These are phyloP conservation scores for Globodera ellingtonae DNA, from an alignment of 1,140 invertebrate species.

Conservation along the genomic window DNA sequence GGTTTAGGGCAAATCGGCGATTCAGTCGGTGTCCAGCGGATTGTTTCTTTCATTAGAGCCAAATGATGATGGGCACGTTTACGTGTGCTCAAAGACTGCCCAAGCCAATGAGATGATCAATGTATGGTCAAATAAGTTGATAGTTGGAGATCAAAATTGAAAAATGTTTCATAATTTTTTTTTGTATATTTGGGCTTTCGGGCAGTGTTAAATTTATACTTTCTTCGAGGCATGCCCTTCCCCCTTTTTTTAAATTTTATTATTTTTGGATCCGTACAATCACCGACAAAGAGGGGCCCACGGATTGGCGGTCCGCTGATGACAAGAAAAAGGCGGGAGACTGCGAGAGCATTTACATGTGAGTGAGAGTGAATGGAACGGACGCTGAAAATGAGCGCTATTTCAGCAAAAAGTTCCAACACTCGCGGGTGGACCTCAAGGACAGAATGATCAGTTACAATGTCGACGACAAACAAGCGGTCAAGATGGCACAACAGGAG, in stretches of 20 bases:
- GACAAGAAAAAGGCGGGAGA: conserved; percentile 47
- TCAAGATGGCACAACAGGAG: conserved; percentile 43
- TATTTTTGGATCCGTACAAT: conserved; percentile 49
- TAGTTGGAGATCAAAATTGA: too few species aligned
- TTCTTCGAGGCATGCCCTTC: too few species aligned
- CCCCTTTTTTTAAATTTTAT: neutral
- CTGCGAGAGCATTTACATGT: conserved; percentile 51
- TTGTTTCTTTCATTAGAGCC: conserved; percentile 46
- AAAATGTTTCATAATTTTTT: neutral
- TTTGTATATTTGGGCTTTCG: conserved; percentile 15
- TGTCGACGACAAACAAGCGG: conserved; percentile 41
- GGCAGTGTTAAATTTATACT: neutral
- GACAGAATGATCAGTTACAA: conserved; percentile 44
- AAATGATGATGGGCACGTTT: conserved; percentile 39
- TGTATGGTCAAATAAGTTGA: conserved; percentile 10
- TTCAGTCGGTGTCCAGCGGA: conserved; percentile 44
- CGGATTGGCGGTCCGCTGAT: conserved; percentile 42
- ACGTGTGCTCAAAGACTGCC: conserved; percentile 34
- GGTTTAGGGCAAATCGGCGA: conserved; percentile 44
- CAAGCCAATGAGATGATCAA: conserved; percentile 38
- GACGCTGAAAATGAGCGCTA: neutral
- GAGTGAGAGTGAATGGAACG: neutral
- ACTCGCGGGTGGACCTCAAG: conserved; percentile 49
- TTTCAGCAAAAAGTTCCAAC: conserved; percentile 54
- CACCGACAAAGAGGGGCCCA: conserved; percentile 37